Conservation (phyloP, 2,797 vertebrate species). For the Craterocephalus amniculus region DNA sequence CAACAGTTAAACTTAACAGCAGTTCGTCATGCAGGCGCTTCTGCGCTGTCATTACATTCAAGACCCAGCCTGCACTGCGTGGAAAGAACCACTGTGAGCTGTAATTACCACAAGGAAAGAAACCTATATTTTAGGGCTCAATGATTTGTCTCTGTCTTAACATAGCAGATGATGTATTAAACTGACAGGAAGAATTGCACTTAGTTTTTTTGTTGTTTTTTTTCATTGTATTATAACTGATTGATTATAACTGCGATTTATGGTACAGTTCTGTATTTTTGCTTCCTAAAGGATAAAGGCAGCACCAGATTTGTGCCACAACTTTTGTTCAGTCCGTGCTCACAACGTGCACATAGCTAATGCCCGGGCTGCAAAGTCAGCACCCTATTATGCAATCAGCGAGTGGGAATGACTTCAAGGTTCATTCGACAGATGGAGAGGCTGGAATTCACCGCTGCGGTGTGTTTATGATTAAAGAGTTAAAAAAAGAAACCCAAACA, state of each 20-base stretch:
- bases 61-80: constrained; percentile 23
- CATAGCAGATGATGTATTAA: constrained; percentile 35
- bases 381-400: constrained; percentile 60
- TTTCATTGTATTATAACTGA: not conserved
- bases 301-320: constrained; percentile 22
- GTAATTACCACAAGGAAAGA: constrained; percentile 62
- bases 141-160: constrained; percentile 52
- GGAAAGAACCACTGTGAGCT: constrained; percentile 45
- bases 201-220: constrained; percentile 1
- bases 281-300: not conserved
- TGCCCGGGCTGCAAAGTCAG: constrained; percentile 47
- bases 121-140: constrained; percentile 62
- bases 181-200: constrained; percentile 8
- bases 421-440: constrained; percentile 19
- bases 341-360: constrained; percentile 17
- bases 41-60: constrained; percentile 49
- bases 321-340: constrained; percentile 37
- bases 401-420: constrained; percentile 27
- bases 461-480: constrained; percentile 32
- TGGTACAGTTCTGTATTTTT: constrained; percentile 7
- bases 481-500: constrained; percentile 37
- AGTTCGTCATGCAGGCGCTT: constrained; percentile 9
- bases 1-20: constrained; percentile 12
- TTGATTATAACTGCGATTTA: not conserved
- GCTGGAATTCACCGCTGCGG: constrained; percentile 16